phyloP scores from a whole-genome alignment of 2,888 invertebrate genomes.

The Nomada lathburiana region DNA sequence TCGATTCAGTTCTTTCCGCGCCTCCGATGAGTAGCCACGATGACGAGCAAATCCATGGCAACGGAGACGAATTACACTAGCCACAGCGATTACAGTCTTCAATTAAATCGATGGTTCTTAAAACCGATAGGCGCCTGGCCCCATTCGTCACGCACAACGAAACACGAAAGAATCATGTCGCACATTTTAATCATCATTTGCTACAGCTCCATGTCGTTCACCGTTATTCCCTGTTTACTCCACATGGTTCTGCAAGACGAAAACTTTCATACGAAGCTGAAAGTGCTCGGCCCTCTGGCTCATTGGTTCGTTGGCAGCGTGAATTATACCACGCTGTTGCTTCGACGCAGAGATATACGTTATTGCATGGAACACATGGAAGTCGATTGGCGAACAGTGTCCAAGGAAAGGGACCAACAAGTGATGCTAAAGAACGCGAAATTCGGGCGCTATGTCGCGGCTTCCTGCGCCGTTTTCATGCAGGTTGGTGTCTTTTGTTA shows the following conservation, averaged over 20 bases:
- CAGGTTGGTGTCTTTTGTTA: conserved; percentile 53
- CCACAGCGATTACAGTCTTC: conserved; percentile 59
- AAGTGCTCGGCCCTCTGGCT: conserved; percentile 67
- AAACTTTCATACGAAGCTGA: conserved; percentile 32
- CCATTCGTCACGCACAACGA: background rate
- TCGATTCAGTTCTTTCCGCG: background rate
- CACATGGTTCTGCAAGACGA: conserved; percentile 64
- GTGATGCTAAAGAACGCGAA: conserved; percentile 69
- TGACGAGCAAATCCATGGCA: background rate
- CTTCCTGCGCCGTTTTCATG: conserved; percentile 52
- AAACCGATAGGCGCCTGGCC: conserved; percentile 70
- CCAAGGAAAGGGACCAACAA: conserved; percentile 44
- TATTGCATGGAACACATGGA: conserved; percentile 53
- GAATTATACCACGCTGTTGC: conserved; percentile 68
- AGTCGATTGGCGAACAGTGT: conserved; percentile 61
- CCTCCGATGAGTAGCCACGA: background rate
- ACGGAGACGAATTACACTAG: too few species aligned
- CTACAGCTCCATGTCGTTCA: conserved; percentile 54
- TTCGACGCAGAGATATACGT: conserved; percentile 57
- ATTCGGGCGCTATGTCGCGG: conserved; percentile 63
- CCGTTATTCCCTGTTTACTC: conserved; percentile 64
- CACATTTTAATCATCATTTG: conserved; percentile 26
- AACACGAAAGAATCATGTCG: conserved; percentile 16
- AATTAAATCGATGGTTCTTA: conserved; percentile 64
- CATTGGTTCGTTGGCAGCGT: conserved; percentile 67